Evolutionary conservation across 2,113 vertebrate species (phyloP).

Genomic region (Pseudolaguvia tuberculata): DNA sequence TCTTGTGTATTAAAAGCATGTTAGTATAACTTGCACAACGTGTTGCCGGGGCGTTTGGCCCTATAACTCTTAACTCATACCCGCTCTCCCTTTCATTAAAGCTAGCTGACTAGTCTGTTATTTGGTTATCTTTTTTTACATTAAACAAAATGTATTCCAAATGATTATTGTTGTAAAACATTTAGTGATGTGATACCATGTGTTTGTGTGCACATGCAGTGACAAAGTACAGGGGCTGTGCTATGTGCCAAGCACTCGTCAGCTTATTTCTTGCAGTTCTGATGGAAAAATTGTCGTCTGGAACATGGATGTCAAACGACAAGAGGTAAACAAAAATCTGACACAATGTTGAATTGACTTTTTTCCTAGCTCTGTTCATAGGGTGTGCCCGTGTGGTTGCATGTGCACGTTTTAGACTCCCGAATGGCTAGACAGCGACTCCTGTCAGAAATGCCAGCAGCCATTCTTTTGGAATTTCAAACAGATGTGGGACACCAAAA

Average conservation of each 20-base stretch:
- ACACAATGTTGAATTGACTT: background rate
- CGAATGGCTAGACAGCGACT: slow-evolving; percentile 96
- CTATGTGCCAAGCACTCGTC: slow-evolving; percentile 89
- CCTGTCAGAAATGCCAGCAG: slow-evolving; percentile 96
- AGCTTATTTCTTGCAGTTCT: slow-evolving; percentile 92
- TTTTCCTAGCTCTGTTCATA: background rate
- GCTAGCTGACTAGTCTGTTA: too few species aligned
- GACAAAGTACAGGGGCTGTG: slow-evolving; percentile 92
- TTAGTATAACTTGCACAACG: too few species aligned
- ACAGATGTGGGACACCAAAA: slow-evolving; percentile 99
- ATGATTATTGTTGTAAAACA: background rate
- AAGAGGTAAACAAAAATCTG: slow-evolving; percentile 76
- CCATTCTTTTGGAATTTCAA: slow-evolving; percentile 99
- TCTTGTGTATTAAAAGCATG: too few species aligned
- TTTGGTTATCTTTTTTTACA: too few species aligned
- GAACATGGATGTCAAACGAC: slow-evolving; percentile 97
- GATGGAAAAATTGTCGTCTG: slow-evolving; percentile 93
- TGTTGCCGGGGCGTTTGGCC: too few species aligned
- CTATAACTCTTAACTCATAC: too few species aligned
- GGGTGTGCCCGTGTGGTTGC: background rate
- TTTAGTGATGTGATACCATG: background rate
- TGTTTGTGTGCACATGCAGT: slow-evolving; percentile 61
- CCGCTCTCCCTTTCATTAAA: too few species aligned
- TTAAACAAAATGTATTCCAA: background rate
- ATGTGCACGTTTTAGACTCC: slow-evolving; percentile 76